phyloP scores from a whole-genome alignment of 1,140 invertebrate genomes.

The Choristoneura fumiferana region DNA sequence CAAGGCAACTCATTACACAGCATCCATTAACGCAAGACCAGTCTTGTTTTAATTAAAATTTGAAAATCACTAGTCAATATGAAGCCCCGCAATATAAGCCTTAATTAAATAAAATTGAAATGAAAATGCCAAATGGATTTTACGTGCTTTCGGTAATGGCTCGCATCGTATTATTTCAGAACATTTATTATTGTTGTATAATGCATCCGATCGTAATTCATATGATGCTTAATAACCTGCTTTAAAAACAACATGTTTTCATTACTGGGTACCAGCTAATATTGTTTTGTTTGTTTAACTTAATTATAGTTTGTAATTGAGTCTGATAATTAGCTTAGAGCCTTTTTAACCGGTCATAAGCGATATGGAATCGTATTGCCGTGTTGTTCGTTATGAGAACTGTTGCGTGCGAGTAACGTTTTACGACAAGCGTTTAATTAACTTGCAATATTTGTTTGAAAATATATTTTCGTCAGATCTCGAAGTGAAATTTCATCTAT shows the following conservation, averaged over 20 bases:
- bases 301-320: not conserved
- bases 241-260: conserved; percentile 71
- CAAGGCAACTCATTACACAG: too few relatives aligned
- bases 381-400: too few relatives aligned
- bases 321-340: not conserved
- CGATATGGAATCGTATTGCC: too few relatives aligned
- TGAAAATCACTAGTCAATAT: conserved; percentile 15
- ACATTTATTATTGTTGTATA: conserved; percentile 73
- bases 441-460: too few relatives aligned
- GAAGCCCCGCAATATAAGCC: conserved; percentile 37
- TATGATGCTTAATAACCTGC: conserved; percentile 56
- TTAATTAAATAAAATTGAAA: conserved; percentile 79
- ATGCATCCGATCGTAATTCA: conserved; percentile 68
- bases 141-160: conserved; percentile 74
- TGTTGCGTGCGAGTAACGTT: too few relatives aligned
- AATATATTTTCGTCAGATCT: too few relatives aligned
- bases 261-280: conserved; percentile 46
- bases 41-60: conserved; percentile 2
- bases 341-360: not conserved
- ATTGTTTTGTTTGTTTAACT: conserved; percentile 37
- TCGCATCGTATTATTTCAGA: conserved; percentile 72
- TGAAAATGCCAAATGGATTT: conserved; percentile 76
- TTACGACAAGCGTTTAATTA: too few relatives aligned
- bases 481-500: too few relatives aligned
- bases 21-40: not conserved